Evolutionary conservation across 2,113 vertebrate species (phyloP), one percentile per base, ranked within the genome.

Genomic region (Catagonus wagneri): DNA sequence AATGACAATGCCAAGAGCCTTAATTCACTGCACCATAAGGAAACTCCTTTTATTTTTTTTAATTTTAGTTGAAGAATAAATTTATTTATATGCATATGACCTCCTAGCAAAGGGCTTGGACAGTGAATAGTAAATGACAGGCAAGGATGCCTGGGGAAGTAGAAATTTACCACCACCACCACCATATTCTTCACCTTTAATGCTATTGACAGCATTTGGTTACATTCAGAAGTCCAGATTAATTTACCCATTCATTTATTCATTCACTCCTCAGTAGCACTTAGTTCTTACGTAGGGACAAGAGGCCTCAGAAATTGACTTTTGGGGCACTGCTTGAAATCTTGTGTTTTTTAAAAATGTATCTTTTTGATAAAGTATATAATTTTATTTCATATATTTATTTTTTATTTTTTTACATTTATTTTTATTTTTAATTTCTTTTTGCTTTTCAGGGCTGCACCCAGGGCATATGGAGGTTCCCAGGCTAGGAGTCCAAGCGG

Each of bases 151-250:
- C 91, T 80, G 32, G 25, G 52, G n/a, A 91, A 84, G 65, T 86
- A 4, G 39, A 89, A 83, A 96, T 93, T 83, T 22, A 50, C 19
- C 66, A 50, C 12, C 32, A 16, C 13, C 50, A 79, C 9, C 16
- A 3, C 11, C 9, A 19, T 44, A 44, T 44, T 8, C 4, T 44
- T 44, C 44, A 44, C 8, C 44, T 44, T 44, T 44, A 44, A 44
- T 4, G 44, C 44, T 44, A 44, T 44, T 61, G 7, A 81, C 44
- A 88, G 39, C 58, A 86, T 58, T 93, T 52, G 36, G 52, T 79
- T 80, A 76, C 72, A 63, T 63, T 91, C 58, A 89, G 39, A 97
- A 95, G 83, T 80, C 69, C 56, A 58, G 27, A 68, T 86, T 83
- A 94, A 74, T 80, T 78, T 66, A 60, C 60, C 68, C 34, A 74